Percentiles rank a stretch among this genome's conserved stretches.
Evolutionary conservation across 2,888 invertebrate species (phyloP).

Genomic region (Rotaria macrura): DNA sequence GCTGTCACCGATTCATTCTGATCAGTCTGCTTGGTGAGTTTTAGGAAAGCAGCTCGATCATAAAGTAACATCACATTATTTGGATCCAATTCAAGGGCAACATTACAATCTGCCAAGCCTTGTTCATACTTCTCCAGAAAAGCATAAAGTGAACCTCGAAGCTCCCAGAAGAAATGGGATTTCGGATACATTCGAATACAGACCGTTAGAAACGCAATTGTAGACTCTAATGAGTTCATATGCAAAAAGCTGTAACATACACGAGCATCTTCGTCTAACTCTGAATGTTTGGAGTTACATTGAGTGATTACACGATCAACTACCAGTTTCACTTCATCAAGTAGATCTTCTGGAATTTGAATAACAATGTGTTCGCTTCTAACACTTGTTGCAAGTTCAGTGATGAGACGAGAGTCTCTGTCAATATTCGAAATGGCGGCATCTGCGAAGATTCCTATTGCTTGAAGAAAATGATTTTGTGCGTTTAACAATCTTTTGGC

Average conservation of each 20-base stretch:
- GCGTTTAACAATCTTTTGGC: slow-evolving; percentile 17
- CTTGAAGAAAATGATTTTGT: background rate
- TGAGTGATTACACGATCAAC: background rate
- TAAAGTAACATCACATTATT: background rate
- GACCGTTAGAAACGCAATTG: background rate
- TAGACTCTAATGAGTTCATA: background rate
- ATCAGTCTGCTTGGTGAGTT: background rate
- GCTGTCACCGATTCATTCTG: background rate
- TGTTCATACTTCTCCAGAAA: slow-evolving; percentile 10
- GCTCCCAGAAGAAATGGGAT: background rate
- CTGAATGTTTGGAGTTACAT: background rate
- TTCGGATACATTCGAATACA: slow-evolving; percentile 20
- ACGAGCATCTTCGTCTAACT: slow-evolving; percentile 1
- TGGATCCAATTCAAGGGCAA: background rate
- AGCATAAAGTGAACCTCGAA: background rate
- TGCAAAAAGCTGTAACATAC: slow-evolving; percentile 8
- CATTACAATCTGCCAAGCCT: slow-evolving; percentile 1
- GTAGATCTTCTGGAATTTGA: background rate
- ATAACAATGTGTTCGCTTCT: slow-evolving; percentile 19
- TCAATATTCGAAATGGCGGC: background rate
- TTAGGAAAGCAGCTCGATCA: slow-evolving; percentile 14
- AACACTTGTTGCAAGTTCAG: background rate
- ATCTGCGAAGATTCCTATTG: background rate
- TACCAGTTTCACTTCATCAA: background rate
- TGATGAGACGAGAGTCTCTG: background rate